Conservation (phyloP, 2,797 vertebrate genomes). For the Melopsittacus undulatus region DNA sequence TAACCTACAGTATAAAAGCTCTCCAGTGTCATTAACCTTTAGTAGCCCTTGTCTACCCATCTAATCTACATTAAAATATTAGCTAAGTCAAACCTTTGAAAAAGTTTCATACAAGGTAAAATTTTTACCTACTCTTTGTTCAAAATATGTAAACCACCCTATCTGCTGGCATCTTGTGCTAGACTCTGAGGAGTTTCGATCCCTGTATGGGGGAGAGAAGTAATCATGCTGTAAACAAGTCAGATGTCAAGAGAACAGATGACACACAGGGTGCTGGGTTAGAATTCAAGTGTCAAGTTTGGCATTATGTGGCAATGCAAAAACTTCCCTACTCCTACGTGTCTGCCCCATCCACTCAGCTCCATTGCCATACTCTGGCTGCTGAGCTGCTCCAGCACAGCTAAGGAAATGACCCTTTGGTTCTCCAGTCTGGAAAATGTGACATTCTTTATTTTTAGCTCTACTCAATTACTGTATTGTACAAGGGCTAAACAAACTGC, state of each 20-base stretch:
- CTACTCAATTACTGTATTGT: background rate
- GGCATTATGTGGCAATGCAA: conserved; percentile 21
- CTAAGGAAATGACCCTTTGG: background rate
- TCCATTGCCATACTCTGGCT: background rate
- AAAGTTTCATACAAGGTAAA: background rate
- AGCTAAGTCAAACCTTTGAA: background rate
- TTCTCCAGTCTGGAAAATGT: background rate
- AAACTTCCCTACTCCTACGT: conserved; percentile 30
- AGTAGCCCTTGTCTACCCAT: background rate
- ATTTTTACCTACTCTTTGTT: background rate
- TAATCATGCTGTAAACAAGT: conserved; percentile 17
- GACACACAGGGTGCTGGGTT: conserved; percentile 9
- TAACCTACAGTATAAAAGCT: background rate
- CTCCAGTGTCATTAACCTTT: background rate
- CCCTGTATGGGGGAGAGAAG: background rate
- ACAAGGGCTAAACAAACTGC: background rate
- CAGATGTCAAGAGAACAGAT: conserved; percentile 36
- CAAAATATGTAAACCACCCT: background rate
- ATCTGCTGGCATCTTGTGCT: background rate
- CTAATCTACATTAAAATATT: background rate
- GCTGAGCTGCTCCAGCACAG: background rate
- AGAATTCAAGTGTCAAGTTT: background rate
- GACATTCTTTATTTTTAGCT: background rate
- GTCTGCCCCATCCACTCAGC: conserved; percentile 12
- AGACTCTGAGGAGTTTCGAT: background rate